phyloP scores from a whole-genome alignment of 2,888 invertebrate genomes.

The Ctena decussata region DNA sequence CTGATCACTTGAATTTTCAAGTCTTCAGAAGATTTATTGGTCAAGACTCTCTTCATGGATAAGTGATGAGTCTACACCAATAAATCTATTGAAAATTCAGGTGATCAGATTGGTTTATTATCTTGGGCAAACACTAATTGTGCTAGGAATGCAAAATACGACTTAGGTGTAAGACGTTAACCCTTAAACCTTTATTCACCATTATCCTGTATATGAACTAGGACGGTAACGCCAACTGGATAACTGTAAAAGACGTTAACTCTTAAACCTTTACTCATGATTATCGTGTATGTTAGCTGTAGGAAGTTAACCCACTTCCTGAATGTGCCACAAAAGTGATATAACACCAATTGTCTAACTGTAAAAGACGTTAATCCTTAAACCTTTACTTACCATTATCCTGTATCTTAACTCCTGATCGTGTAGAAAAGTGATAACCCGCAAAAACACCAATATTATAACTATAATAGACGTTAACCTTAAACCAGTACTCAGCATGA shows the following conservation, averaged over 20 bases:
- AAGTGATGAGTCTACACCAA: too few species aligned
- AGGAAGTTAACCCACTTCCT: not conserved
- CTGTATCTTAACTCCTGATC: not conserved
- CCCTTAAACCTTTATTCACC: not conserved
- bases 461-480: too few species aligned
- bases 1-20: too few species aligned
- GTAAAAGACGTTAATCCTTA: not conserved
- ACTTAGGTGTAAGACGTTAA: not conserved
- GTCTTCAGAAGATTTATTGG: too few species aligned
- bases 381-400: not conserved
- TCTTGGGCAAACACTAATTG: too few species aligned
- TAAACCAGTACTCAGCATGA: not conserved
- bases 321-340: not conserved
- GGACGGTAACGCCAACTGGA: too few species aligned
- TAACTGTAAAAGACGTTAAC: not conserved
- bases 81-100: too few species aligned
- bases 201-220: conserved; percentile 7
- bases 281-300: not conserved
- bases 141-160: not conserved
- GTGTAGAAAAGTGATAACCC: not conserved
- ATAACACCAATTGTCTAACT: not conserved
- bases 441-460: not conserved
- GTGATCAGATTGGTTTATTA: too few species aligned
- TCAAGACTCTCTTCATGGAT: too few species aligned
- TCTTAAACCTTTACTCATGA: not conserved